Evolutionary conservation across 2,797 vertebrate species (phyloP).

Genomic region (Ctenopoma kingsleyae): DNA sequence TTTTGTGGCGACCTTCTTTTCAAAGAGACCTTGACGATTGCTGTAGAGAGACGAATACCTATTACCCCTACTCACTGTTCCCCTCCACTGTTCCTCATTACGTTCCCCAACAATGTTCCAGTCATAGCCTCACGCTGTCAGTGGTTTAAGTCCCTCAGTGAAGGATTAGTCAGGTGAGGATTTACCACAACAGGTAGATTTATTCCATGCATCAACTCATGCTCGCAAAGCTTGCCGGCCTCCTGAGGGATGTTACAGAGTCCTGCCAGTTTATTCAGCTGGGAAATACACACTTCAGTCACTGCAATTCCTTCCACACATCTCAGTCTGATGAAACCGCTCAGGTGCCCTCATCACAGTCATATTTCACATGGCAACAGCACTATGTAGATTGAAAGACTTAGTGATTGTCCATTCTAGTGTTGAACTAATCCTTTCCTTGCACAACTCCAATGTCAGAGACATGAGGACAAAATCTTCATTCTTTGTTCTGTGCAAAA

Average conservation of each 20-base stretch:
- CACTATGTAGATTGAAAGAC: conserved; percentile 7
- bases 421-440: background rate
- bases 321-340: conserved; percentile 23
- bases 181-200: conserved; percentile 49
- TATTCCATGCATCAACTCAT: conserved; percentile 47
- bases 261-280: conserved; percentile 39
- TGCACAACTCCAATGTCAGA: background rate
- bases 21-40: conserved; percentile 34
- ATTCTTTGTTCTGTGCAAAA: background rate
- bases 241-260: conserved; percentile 21
- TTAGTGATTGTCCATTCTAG: background rate
- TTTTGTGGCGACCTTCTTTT: conserved; percentile 12
- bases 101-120: conserved; percentile 27
- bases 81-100: conserved; percentile 15
- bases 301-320: conserved; percentile 26
- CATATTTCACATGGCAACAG: conserved; percentile 12
- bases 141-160: conserved; percentile 44
- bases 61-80: conserved; percentile 12
- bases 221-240: conserved; percentile 33
- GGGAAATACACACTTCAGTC: conserved; percentile 33
- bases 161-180: conserved; percentile 50
- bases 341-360: conserved; percentile 3
- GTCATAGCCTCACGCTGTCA: conserved; percentile 18
- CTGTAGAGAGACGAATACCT: conserved; percentile 13
- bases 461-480: conserved; percentile 14